Base-by-base conservation (phyloP, 2,888 invertebrate species). In the Pollenia labialis region DNA sequence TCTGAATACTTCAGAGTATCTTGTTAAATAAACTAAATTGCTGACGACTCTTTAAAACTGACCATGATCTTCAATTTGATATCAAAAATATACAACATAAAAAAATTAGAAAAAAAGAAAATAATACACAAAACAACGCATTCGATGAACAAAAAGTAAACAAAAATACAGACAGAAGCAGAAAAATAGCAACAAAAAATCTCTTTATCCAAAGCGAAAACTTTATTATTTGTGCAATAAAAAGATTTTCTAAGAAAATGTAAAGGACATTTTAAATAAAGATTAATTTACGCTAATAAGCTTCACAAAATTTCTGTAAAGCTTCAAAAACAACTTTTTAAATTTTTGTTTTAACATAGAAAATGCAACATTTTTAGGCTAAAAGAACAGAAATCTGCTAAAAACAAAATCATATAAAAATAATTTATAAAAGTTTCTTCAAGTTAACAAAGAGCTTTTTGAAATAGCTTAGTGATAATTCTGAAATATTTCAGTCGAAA, bases 41-140 rank as follows among this genome's bases (percentile, higher is more conserved):
- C 44, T 48, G 50, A 71, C 42, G 68, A 71, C 69, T 82, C 74
- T 81, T 48, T 79, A 71, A 52, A 68, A 32, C 77, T 81, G 87
- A 48, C 87, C 87, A 84, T 87, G 87, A 87, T 87, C 87, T 87
- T 87, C 87, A 84, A 84, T 84, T 84, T 77, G 62, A 58, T 81
- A 52, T n/a, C 32, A 32, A 32, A 32, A 52, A 52, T 54, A 14
- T 46, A 18, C 11, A 66, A 50, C 50, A 76, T 66, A n/a, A 23
- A 44, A 40, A 46, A 54, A 16, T 9, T 18, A 56, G 71, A 32
- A 16, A 52, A 50, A 12, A 12, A 44, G 0, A 62, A 48, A 56
- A n/a, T 60, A 46, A 52, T 14, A 42, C 23, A 76, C 8, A 56
- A 71, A 68, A 79, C 74, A 80, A 68, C 50, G 60, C 75, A 62